Percentiles rank a stretch among this genome's conserved stretches.
phyloP scores from a whole-genome alignment of 1,140 invertebrate genomes.

The Forficula auricularia region DNA sequence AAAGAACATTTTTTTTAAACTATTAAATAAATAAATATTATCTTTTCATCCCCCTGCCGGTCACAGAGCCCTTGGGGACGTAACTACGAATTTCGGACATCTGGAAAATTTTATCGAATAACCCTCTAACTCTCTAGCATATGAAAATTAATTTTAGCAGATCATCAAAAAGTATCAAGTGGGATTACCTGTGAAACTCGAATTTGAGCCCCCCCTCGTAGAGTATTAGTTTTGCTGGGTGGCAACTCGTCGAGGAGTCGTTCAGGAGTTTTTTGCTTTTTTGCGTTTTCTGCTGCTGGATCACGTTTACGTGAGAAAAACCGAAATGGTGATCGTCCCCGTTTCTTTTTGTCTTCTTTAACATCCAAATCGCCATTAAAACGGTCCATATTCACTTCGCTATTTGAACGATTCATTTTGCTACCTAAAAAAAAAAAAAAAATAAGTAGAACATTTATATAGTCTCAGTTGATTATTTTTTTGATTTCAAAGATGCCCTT shows the following conservation, averaged over 20 bases:
- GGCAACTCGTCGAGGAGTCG: slow-evolving; percentile 34
- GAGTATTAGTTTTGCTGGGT: slow-evolving; percentile 20
- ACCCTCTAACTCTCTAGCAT: no score
- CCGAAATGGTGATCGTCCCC: slow-evolving; percentile 76
- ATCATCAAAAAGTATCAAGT: no score
- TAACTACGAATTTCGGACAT: no score
- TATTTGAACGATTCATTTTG: slow-evolving; percentile 50
- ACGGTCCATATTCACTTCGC: slow-evolving; percentile 51
- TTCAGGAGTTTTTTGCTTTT: slow-evolving; percentile 56
- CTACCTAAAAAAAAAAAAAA: slow-evolving; percentile 22
- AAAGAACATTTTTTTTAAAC: no score
- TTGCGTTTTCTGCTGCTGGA: slow-evolving; percentile 37
- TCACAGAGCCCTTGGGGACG: no score
- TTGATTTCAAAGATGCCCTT: background rate
- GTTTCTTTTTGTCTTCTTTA: slow-evolving; percentile 61
- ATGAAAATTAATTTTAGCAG: no score
- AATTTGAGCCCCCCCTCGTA: slow-evolving; percentile 31
- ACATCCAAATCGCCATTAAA: slow-evolving; percentile 30
- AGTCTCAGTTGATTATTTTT: background rate
- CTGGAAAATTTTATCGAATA: no score
- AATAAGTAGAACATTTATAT: background rate
- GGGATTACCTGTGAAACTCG: slow-evolving; percentile 36
- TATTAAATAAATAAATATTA: no score
- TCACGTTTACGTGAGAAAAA: slow-evolving; percentile 64
- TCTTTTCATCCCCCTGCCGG: no score